A percentile compares a stretch with the other conserved stretches of the same genome.
Conservation (phyloP, 2,113 vertebrate species). For the Phodopus roborovskii region DNA sequence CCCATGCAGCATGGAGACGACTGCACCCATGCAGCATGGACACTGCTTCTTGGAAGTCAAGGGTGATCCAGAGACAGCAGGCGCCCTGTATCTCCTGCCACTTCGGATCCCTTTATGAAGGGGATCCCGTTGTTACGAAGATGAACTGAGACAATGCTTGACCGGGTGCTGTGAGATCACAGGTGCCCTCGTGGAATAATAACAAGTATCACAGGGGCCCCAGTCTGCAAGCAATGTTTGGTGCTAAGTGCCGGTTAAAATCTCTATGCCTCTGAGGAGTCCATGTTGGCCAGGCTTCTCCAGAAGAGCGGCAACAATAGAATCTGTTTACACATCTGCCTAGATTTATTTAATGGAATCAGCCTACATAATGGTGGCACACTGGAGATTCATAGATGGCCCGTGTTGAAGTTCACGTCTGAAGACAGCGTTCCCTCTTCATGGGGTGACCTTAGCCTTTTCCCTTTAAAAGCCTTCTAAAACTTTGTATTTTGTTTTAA, state of each 20-base stretch:
- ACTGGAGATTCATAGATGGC: not conserved
- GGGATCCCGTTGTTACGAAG: not conserved
- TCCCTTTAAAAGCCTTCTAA: not conserved
- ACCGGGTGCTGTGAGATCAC: not conserved
- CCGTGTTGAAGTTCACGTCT: not conserved
- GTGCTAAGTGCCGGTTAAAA: not conserved
- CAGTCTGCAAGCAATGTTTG: not conserved
- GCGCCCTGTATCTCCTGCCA: not conserved
- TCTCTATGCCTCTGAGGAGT: not conserved
- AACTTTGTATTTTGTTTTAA: not conserved
- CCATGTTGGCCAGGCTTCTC: not conserved
- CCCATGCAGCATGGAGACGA: not conserved
- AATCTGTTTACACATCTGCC: not conserved
- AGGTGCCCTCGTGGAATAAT: not conserved
- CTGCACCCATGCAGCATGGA: not conserved
- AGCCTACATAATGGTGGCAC: not conserved
- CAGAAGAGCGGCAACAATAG: not conserved
- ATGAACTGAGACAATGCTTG: not conserved
- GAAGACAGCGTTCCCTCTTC: not conserved
- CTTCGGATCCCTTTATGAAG: not conserved
- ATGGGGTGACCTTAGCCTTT: not conserved
- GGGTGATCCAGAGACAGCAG: not conserved
- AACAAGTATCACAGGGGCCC: not conserved
- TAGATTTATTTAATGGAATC: constrained; percentile 13
- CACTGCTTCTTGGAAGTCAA: not conserved